These are phyloP conservation scores for Rhamphomyia laevipes DNA, from an alignment of 2,888 invertebrate genomes.

Conservation along the genomic window DNA sequence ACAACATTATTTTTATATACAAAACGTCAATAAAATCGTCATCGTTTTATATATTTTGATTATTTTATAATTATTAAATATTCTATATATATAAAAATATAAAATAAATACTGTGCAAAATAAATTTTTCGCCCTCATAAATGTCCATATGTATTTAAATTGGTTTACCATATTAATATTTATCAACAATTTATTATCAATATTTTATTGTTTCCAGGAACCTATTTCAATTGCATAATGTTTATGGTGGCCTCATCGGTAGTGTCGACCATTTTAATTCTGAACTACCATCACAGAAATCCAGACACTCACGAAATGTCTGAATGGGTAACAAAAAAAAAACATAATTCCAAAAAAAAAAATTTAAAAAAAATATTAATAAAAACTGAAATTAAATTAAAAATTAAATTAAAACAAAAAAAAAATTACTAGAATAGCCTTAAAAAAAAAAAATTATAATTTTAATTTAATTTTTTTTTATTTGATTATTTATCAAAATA, in stretches of 20 bases:
- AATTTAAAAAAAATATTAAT: not conserved
- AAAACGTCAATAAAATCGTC: too few species aligned
- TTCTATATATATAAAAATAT: too few species aligned
- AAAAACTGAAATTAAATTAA: not conserved
- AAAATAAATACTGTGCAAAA: slow-evolving; percentile 20
- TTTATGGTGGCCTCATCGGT: slow-evolving; percentile 98
- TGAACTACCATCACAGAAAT: slow-evolving; percentile 96
- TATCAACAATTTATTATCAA: not conserved
- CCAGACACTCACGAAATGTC: slow-evolving; percentile 96
- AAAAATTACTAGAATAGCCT: slow-evolving; percentile 1
- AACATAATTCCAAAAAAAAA: not conserved
- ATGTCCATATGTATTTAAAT: slow-evolving; percentile 3
- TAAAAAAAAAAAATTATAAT: slow-evolving; percentile 22
- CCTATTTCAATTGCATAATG: slow-evolving; percentile 99
- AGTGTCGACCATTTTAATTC: slow-evolving; percentile 92
- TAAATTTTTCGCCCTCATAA: slow-evolving; percentile 1
- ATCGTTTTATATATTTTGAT: too few species aligned
- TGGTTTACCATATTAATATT: not conserved
- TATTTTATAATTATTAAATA: slow-evolving; percentile 1
- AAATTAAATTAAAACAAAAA: not conserved
- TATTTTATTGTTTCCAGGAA: slow-evolving; percentile 54
- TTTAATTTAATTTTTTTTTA: not conserved
- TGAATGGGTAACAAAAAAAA: slow-evolving; percentile 66
- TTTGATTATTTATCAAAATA: not conserved
- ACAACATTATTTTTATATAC: too few species aligned